phyloP scores from a whole-genome alignment of 1,140 invertebrate species.

The Portunus trituberculatus region DNA sequence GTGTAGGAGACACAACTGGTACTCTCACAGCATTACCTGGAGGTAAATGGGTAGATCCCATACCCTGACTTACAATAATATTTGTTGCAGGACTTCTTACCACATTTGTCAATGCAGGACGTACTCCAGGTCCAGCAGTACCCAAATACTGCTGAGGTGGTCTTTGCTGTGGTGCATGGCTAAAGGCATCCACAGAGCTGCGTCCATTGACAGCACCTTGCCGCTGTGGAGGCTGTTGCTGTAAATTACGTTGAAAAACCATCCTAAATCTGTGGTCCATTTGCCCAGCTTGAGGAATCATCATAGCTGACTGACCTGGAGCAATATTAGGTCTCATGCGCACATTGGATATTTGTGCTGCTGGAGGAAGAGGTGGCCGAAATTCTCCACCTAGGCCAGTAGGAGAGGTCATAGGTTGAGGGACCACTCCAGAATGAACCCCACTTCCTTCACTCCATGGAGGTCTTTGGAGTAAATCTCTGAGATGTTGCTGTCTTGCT shows the following conservation, averaged over 20 bases:
- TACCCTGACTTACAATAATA: constrained; percentile 65
- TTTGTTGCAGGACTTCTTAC: constrained; percentile 64
- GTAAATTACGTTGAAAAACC: constrained; percentile 51
- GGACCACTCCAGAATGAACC: constrained; percentile 5
- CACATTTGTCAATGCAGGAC: constrained; percentile 55
- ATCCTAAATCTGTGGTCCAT: constrained; percentile 65
- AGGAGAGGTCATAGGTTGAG: constrained; percentile 58
- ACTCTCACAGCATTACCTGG: constrained; percentile 50
- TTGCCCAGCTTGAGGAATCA: constrained; percentile 50
- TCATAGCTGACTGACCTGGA: constrained; percentile 54
- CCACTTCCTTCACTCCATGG: constrained; percentile 60
- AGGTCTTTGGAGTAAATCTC: constrained; percentile 63
- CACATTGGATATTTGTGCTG: constrained; percentile 34
- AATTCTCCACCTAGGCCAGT: constrained; percentile 64
- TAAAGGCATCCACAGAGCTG: constrained; percentile 55
- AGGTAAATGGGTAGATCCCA: constrained; percentile 60
- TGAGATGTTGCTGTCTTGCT: constrained; percentile 61
- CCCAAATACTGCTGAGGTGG: constrained; percentile 67
- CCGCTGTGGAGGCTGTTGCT: constrained; percentile 56
- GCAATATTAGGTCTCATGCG: constrained; percentile 65
- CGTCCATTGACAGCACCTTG: constrained; percentile 50
- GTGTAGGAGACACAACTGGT: constrained; percentile 63
- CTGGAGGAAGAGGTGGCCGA: constrained; percentile 62
- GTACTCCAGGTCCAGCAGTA: constrained; percentile 54
- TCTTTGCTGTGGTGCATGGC: constrained; percentile 51